These are phyloP conservation scores for Antheraea yamamai DNA, from an alignment of 2,888 invertebrate species.

Conservation along the genomic window DNA sequence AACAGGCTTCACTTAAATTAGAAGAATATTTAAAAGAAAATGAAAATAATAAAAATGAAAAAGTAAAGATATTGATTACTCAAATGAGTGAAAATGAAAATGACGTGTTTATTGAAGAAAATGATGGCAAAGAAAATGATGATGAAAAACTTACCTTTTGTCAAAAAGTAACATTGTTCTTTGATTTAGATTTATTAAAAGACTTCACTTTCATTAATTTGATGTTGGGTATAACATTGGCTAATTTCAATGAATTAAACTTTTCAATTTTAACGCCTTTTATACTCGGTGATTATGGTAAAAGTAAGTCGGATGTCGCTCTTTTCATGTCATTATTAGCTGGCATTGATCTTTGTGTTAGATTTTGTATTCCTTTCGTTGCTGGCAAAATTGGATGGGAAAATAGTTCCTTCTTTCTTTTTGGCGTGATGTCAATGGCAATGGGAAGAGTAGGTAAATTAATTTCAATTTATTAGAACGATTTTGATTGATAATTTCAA, in stretches of 20 bases:
- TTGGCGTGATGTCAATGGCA: constrained; percentile 86
- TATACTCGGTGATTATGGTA: constrained; percentile 86
- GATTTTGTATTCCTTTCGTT: constrained; percentile 86
- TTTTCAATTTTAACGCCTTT: constrained; percentile 88
- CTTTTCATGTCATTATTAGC: constrained; percentile 86
- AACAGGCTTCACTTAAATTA: constrained; percentile 79
- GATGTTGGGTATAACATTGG: constrained; percentile 86
- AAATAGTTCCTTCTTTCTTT: constrained; percentile 86
- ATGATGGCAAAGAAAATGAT: constrained; percentile 42
- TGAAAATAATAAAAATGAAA: constrained; percentile 53
- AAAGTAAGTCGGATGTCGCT: constrained; percentile 83
- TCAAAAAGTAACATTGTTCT: constrained; percentile 84
- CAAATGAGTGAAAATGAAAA: constrained; percentile 57
- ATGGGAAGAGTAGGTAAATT: constrained; percentile 83
- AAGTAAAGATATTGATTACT: constrained; percentile 60
- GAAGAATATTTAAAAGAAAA: constrained; percentile 75
- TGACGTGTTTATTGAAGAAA: constrained; percentile 51
- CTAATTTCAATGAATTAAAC: constrained; percentile 87
- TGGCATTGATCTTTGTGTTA: constrained; percentile 83
- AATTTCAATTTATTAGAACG: neutral
- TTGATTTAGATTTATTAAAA: constrained; percentile 86
- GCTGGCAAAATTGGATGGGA: constrained; percentile 87
- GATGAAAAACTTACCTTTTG: constrained; percentile 67
- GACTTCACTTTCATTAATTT: constrained; percentile 87
- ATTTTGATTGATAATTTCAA: constrained; percentile 1